A percentile compares a stretch with the other conserved stretches of the same genome.
Evolutionary conservation across 2,113 vertebrate genomes (phyloP).

Genomic region (Etheostoma spectabile): DNA sequence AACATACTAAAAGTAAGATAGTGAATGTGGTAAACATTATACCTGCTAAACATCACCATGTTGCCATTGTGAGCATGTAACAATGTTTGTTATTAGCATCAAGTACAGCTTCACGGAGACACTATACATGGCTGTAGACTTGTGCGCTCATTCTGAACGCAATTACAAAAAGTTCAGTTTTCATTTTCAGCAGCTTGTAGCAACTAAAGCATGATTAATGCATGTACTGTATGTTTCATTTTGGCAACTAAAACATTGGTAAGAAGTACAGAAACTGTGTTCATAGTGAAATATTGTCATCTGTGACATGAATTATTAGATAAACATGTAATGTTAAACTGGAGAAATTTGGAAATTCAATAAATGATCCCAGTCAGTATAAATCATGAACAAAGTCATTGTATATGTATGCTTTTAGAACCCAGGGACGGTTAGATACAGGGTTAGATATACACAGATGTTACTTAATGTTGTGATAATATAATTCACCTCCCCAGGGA

Average conservation of each 20-base stretch:
- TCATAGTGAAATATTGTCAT: constrained; percentile 1
- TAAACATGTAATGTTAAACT: background rate
- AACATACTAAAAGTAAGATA: too few relatives aligned
- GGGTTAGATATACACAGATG: constrained; percentile 38
- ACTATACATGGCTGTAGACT: background rate
- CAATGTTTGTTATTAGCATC: background rate
- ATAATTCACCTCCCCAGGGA: constrained; percentile 31
- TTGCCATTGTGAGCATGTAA: background rate
- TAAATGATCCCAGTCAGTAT: constrained; percentile 13
- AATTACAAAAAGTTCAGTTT: too few relatives aligned
- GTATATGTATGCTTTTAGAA: background rate
- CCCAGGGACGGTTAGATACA: background rate
- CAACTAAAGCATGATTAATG: background rate
- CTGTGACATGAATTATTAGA: constrained; percentile 1
- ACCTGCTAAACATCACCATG: background rate
- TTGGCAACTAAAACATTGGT: background rate
- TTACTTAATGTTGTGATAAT: constrained; percentile 40
- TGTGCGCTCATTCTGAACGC: background rate
- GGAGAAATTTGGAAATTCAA: constrained; percentile 2
- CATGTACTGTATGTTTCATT: background rate
- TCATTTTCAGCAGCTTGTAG: background rate
- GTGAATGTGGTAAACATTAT: too few relatives aligned
- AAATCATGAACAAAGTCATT: background rate
- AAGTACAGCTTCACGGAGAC: background rate
- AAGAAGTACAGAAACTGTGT: background rate